phyloP scores from a whole-genome alignment of 2,113 vertebrate species.

The Bungarus multicinctus region DNA sequence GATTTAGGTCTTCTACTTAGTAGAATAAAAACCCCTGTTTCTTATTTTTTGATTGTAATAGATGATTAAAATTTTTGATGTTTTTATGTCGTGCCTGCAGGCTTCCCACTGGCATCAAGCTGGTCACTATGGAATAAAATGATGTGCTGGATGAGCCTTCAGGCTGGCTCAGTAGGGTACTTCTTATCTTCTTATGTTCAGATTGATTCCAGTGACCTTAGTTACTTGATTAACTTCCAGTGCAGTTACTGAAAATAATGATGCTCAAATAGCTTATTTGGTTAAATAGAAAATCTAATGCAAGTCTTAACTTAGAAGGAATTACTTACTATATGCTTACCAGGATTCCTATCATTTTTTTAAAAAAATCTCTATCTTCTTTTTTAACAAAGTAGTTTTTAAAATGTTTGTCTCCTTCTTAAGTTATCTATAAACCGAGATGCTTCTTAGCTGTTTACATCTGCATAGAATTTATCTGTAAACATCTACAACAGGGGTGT shows the following conservation, averaged over 20 bases:
- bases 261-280: no score
- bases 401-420: neutral
- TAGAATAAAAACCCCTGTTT: neutral
- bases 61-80: conserved; percentile 7
- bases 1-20: neutral
- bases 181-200: neutral
- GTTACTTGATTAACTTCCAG: neutral
- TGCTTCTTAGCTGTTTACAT: neutral
- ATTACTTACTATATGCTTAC: neutral
- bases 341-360: neutral
- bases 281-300: neutral
- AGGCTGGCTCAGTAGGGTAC: neutral
- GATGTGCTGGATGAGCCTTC: neutral
- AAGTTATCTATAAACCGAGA: neutral
- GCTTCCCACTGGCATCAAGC: neutral
- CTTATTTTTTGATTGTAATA: conserved; percentile 17
- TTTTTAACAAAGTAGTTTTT: neutral
- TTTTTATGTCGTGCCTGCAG: neutral
- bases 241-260: neutral
- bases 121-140: neutral
- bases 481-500: neutral
- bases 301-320: neutral
- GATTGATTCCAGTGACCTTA: neutral
- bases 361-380: neutral
- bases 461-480: neutral